phyloP scores from a whole-genome alignment of 2,888 invertebrate genomes.

The Leucozona laternaria region DNA sequence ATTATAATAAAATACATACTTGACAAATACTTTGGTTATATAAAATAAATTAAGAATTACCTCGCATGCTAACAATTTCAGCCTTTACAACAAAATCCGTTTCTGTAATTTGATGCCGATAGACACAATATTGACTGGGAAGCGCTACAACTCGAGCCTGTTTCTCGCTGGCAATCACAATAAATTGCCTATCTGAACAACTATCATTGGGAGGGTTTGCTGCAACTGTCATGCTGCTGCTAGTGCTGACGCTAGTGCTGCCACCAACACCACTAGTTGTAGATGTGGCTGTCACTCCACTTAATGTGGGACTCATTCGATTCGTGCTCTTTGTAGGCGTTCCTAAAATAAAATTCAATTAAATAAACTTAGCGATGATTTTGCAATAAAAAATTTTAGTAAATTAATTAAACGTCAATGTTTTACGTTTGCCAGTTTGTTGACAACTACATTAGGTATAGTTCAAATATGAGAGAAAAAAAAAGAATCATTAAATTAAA shows the following conservation, averaged over 20 bases:
- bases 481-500: not conserved
- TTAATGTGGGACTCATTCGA: slow-evolving; percentile 91
- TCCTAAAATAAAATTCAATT: slow-evolving; percentile 78
- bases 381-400: not conserved
- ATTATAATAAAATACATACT: too few species aligned
- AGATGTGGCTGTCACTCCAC: slow-evolving; percentile 85
- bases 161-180: slow-evolving; percentile 96
- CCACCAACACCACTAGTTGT: slow-evolving; percentile 80
- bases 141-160: slow-evolving; percentile 96
- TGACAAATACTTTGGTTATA: too few species aligned
- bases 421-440: not conserved
- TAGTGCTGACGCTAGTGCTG: slow-evolving; percentile 80
- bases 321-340: slow-evolving; percentile 89
- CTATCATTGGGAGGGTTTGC: slow-evolving; percentile 78
- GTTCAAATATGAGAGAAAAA: not conserved
- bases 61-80: slow-evolving; percentile 95
- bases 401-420: not conserved
- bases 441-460: not conserved
- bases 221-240: slow-evolving; percentile 80
- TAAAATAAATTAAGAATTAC: slow-evolving; percentile 84
- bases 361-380: not conserved
- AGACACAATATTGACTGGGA: slow-evolving; percentile 97
- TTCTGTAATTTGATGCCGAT: slow-evolving; percentile 96
- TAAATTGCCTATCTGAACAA: slow-evolving; percentile 94
- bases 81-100: slow-evolving; percentile 97